Percentiles rank a stretch among this genome's conserved stretches.
Conservation (phyloP, 2,797 vertebrate species). For the Salarias fasciatus region DNA sequence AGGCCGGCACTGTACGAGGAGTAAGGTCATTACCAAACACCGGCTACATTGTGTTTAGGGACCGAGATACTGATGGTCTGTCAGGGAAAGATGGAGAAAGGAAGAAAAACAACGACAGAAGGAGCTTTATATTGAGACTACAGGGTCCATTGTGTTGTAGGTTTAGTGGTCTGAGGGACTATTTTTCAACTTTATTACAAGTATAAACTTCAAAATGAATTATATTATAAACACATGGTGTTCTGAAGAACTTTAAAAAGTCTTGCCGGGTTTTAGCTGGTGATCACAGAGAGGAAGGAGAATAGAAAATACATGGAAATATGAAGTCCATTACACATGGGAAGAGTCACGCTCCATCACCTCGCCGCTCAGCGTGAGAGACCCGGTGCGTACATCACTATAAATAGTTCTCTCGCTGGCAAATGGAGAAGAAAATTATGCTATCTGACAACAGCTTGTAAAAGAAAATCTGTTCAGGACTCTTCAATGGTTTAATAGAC, state of each 20-base stretch:
- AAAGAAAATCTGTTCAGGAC: conserved; percentile 13
- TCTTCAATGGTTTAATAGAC: conserved; percentile 1
- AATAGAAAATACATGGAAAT: background rate
- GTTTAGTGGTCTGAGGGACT: background rate
- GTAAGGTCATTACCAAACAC: conserved; percentile 51
- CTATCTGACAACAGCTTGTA: background rate
- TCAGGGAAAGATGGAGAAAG: conserved; percentile 8
- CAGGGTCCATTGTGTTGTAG: background rate
- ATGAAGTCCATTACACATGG: background rate
- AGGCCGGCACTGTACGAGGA: conserved; percentile 35
- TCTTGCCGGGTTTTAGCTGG: background rate
- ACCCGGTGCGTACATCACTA: conserved; percentile 18
- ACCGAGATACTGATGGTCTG: conserved; percentile 16
- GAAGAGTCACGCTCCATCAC: conserved; percentile 3
- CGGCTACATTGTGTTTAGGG: conserved; percentile 34
- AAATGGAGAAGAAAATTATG: conserved; percentile 15
- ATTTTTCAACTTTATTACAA: background rate
- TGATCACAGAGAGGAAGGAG: conserved; percentile 8
- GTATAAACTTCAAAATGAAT: background rate
- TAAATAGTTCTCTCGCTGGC: background rate
- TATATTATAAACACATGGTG: too few relatives aligned
- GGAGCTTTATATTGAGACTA: background rate
- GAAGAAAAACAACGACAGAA: too few relatives aligned
- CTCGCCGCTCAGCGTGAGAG: conserved; percentile 14
- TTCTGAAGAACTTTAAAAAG: too few relatives aligned